Percentiles rank a stretch among this genome's conserved stretches.
Conservation (phyloP, 2,888 invertebrate species). For the Saturnia pavonia region DNA sequence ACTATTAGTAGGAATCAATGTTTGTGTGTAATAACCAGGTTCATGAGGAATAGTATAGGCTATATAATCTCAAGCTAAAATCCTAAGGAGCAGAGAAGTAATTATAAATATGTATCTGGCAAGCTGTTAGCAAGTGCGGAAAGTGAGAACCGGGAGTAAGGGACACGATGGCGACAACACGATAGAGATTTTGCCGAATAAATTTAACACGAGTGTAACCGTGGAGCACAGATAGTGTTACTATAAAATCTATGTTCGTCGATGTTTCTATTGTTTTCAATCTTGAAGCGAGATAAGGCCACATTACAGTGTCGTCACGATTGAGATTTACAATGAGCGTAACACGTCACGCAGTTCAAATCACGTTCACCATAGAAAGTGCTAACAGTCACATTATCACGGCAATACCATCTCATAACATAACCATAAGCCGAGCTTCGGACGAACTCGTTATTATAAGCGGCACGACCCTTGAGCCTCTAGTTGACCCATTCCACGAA, state of each 20-base stretch:
- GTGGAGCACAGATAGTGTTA: no score
- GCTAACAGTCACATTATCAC: constrained; percentile 25
- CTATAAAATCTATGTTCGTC: background rate
- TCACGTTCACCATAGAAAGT: constrained; percentile 18
- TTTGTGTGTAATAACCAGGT: no score
- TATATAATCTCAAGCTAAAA: no score
- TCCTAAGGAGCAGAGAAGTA: no score
- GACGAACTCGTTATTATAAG: constrained; percentile 40
- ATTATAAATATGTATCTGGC: no score
- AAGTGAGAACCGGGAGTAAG: no score
- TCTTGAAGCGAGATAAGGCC: constrained; percentile 8
- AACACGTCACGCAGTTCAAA: constrained; percentile 28
- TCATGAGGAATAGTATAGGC: no score
- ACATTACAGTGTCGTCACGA: background rate
- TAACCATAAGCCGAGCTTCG: constrained; percentile 27
- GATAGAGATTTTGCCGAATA: no score
- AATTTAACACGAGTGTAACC: no score
- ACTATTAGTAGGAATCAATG: no score
- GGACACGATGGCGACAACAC: no score
- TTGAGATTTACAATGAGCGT: constrained; percentile 15
- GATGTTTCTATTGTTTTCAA: constrained; percentile 8
- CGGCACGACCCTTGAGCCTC: constrained; percentile 43
- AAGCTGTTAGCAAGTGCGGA: no score
- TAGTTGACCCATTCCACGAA: constrained; percentile 46
- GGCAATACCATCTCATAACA: constrained; percentile 32